A percentile compares a stretch with the other conserved stretches of the same genome.
Evolutionary conservation across 1,140 invertebrate genomes (phyloP).

Genomic region (Rhopalosiphum padi): DNA sequence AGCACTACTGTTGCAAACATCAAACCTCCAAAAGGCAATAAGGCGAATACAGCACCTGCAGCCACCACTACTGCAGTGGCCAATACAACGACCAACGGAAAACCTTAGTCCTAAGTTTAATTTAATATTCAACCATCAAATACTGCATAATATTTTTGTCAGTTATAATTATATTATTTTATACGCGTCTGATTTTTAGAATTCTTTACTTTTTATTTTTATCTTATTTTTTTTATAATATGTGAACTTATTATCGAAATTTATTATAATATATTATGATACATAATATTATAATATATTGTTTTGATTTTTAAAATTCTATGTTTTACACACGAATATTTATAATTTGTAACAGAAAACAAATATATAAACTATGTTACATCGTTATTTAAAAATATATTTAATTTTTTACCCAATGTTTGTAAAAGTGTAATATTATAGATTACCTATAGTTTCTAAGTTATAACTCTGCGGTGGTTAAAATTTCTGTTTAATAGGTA

Average conservation of each 20-base stretch:
- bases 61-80: too few relatives aligned
- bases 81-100: background rate
- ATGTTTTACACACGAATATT: background rate
- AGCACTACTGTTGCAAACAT: background rate
- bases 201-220: background rate
- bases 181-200: background rate
- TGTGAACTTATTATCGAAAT: background rate
- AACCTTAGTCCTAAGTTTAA: background rate
- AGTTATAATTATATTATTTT: background rate
- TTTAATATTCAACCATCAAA: background rate
- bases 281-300: background rate
- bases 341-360: background rate
- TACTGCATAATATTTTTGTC: background rate
- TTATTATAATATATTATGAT: background rate
- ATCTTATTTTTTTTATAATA: background rate
- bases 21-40: background rate
- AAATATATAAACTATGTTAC: background rate
- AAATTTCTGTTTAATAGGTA: background rate
- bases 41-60: background rate
- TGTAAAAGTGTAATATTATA: background rate
- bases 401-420: background rate
- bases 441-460: background rate
- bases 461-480: background rate
- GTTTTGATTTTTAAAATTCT: background rate
- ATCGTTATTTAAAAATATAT: background rate